Evolutionary conservation across 2,113 vertebrate genomes (phyloP).

Genomic region (Micronycteris hirsuta): DNA sequence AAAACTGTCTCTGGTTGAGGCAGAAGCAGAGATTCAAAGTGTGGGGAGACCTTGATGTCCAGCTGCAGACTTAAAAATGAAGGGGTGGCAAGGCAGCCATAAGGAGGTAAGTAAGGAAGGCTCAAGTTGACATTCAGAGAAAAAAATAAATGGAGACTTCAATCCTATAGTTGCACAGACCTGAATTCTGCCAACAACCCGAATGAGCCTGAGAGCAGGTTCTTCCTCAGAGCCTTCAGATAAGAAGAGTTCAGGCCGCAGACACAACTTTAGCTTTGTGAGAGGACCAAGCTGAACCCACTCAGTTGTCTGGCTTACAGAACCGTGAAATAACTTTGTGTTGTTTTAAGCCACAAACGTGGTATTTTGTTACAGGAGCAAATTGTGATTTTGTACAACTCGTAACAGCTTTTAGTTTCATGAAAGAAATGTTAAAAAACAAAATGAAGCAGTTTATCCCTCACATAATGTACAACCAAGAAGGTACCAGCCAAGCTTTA

Average conservation of each 20-base stretch:
- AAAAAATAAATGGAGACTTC: neutral
- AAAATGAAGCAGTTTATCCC: neutral
- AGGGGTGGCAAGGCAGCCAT: neutral
- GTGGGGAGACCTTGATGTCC: neutral
- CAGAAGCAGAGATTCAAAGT: neutral
- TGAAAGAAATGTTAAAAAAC: neutral
- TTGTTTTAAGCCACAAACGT: neutral
- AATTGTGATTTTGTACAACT: neutral
- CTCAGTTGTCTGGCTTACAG: neutral
- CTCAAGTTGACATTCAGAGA: neutral
- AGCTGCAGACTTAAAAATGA: neutral
- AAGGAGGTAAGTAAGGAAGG: neutral
- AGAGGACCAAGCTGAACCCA: neutral
- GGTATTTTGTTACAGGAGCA: neutral
- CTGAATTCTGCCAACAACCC: neutral
- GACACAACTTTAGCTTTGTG: neutral
- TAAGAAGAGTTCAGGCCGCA: neutral
- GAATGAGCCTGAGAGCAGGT: neutral
- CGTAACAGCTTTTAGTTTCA: neutral
- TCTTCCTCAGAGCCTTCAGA: neutral
- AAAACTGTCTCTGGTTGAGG: neutral
- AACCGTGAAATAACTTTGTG: neutral
- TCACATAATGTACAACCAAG: neutral
- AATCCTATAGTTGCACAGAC: neutral
- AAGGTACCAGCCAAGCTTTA: neutral